Base-by-base conservation (phyloP, 1,140 invertebrate species). In the Drosophila elegans region DNA sequence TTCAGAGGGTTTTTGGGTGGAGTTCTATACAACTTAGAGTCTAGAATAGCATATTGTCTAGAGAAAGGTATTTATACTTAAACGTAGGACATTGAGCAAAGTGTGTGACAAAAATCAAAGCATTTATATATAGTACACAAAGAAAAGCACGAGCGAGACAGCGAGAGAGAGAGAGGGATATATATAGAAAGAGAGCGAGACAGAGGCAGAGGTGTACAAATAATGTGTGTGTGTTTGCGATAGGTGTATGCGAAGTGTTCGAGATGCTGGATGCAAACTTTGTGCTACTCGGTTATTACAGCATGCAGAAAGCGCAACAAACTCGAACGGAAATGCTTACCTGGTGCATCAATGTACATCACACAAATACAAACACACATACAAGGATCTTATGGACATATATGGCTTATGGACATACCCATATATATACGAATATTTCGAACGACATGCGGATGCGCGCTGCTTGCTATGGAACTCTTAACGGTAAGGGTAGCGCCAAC, bases 401-500 rank as follows among this genome's bases (percentile, higher is more conserved):
- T 46, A 21, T 12, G 48, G 61, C 61, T 46, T 54, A 62, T 74
- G 16, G 29, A 51, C 42, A 51, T 63, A 63, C 53, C 44, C 16
- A 53, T 57, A 53, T 32, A 53, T 32, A 7, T 62, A 55, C 46
- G 56, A 44, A 29, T 59, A 72, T 44, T 53, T 32, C 38, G 29
- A 85, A 75, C 49, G 42, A 55, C 82, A 86, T 86, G 82, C 82
- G 55, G 62, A 88, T 88, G 82, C 83, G 83, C 82, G 83, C 83
- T 88, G 75, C 79, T 86, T 81, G 69, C 78, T 85, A 82, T 48
- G 38, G 52, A 84, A 80, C 69, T 79, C 38, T 44, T 42, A 67
- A 66, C 60, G 63, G 44, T 49, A 64, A 66, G 34, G 42, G 27
- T 48, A 80, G 27, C 41, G 48, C 25, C 36, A 62, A 32, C 27